Conservation (phyloP, 35 echinoderm and acorn worm species). For the Amphiura filiformis region DNA sequence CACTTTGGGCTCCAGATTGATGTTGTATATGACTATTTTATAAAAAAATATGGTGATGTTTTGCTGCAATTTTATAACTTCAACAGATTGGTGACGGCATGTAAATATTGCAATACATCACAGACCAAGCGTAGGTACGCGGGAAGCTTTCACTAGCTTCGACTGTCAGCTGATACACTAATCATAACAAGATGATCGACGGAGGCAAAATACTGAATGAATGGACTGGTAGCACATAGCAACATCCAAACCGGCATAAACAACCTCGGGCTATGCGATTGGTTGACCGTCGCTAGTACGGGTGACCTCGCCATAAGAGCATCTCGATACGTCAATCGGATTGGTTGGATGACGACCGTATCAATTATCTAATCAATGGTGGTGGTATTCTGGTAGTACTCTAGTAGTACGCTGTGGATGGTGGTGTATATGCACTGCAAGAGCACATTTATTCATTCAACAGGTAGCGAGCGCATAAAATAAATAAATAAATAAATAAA, state of each 20-base stretch:
- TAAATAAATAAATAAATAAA: no score
- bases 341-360: neutral
- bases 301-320: neutral
- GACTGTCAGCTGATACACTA: constrained; percentile 23
- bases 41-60: neutral
- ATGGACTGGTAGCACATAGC: constrained; percentile 31
- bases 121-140: neutral
- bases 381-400: no score
- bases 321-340: neutral
- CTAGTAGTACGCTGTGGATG: no score
- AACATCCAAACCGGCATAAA: constrained; percentile 59
- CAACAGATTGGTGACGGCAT: neutral
- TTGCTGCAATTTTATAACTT: neutral
- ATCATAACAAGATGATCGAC: constrained; percentile 6
- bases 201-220: constrained; percentile 5
- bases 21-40: neutral
- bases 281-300: constrained; percentile 44
- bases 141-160: neutral
- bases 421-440: no score
- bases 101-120: neutral
- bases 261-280: constrained; percentile 32
- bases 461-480: no score
- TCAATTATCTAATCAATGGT: neutral
- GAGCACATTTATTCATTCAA: no score
- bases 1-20: neutral